These are phyloP conservation scores for Hetaerina americana DNA, from an alignment of 1,140 invertebrate species.

Conservation along the genomic window DNA sequence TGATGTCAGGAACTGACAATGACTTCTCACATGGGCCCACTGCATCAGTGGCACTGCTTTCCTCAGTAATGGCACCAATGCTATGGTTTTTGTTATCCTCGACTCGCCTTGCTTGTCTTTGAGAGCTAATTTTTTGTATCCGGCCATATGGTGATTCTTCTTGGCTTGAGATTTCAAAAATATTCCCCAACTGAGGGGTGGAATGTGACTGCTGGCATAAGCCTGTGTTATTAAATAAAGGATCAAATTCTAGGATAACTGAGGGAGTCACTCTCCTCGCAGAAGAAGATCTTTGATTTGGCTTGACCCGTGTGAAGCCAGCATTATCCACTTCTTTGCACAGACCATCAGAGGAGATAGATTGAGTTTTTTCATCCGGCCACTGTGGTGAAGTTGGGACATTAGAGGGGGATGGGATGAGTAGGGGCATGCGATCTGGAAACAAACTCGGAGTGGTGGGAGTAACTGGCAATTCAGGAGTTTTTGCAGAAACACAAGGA, in stretches of 20 bases:
- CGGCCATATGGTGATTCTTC: slow-evolving; percentile 6
- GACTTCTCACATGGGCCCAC: too few species aligned
- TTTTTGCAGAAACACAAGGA: background rate
- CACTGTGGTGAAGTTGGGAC: background rate
- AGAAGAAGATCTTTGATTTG: too few species aligned
- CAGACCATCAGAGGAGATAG: slow-evolving; percentile 10
- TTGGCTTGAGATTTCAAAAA: background rate
- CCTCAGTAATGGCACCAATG: too few species aligned
- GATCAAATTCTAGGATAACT: slow-evolving; percentile 24
- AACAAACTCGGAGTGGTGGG: background rate
- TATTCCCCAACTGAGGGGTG: background rate
- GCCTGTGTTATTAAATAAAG: slow-evolving; percentile 17
- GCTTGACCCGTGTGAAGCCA: too few species aligned
- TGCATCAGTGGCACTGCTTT: too few species aligned
- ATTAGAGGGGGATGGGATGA: background rate
- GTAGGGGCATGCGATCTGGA: background rate
- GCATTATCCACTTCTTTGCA: slow-evolving; percentile 14
- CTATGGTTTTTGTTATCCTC: too few species aligned
- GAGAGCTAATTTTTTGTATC: too few species aligned
- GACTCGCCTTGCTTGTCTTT: too few species aligned
- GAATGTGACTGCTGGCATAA: background rate
- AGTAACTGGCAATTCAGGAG: background rate
- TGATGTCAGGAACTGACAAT: too few species aligned
- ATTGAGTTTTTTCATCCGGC: slow-evolving; percentile 9
- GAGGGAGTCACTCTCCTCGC: slow-evolving; percentile 14